Conservation (phyloP, 35 echinoderm and acorn worm species). For the Lytechinus pictus region DNA sequence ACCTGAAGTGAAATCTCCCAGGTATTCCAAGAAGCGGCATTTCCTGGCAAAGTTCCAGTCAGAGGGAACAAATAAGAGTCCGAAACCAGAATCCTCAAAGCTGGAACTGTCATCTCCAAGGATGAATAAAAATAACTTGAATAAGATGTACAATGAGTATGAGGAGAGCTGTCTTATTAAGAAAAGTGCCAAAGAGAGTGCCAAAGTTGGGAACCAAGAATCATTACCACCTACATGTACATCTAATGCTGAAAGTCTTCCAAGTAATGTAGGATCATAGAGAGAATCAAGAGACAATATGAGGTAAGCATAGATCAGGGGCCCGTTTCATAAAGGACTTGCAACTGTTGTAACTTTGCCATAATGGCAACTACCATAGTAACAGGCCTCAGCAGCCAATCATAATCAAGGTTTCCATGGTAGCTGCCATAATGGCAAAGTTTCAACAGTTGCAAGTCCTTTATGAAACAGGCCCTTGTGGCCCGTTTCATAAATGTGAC, state of each 20-base stretch:
- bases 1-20: neutral
- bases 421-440: too few relatives aligned
- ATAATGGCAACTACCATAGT: too few relatives aligned
- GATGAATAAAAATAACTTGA: neutral
- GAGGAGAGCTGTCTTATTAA: constrained; percentile 18
- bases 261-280: neutral
- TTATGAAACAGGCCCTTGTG: neutral
- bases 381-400: too few relatives aligned
- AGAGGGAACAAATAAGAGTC: neutral
- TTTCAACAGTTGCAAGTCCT: too few relatives aligned
- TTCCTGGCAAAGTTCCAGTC: constrained; percentile 9
- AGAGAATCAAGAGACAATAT: neutral
- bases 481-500: too few relatives aligned
- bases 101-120: neutral
- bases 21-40: neutral
- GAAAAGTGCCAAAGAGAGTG: neutral
- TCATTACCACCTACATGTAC: neutral
- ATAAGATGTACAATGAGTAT: constrained; percentile 17
- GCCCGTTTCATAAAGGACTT: too few relatives aligned
- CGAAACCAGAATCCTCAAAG: neutral
- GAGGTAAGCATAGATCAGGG: neutral
- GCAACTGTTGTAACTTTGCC: too few relatives aligned
- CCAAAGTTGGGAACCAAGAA: neutral
- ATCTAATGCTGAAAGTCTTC: neutral
- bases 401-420: too few relatives aligned